A percentile compares a stretch with the other conserved stretches of the same genome.
phyloP scores from a whole-genome alignment of 2,113 vertebrate genomes.

The Tragelaphus scriptus region DNA sequence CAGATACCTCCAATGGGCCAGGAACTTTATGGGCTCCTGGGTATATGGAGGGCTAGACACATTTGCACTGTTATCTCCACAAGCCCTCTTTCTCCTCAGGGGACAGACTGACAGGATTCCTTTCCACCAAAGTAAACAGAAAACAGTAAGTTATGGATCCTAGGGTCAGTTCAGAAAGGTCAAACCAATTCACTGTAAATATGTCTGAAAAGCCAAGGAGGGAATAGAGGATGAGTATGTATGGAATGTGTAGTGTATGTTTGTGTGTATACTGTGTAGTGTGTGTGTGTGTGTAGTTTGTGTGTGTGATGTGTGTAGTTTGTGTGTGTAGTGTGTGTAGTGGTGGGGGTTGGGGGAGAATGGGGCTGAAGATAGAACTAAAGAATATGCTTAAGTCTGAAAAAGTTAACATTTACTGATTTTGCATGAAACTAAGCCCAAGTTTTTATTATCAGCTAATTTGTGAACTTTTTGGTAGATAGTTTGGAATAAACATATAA shows the following conservation, averaged over 20 bases:
- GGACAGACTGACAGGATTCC: not conserved
- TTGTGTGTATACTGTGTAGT: not conserved
- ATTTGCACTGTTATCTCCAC: not conserved
- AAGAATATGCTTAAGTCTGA: not conserved
- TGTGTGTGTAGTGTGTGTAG: not conserved
- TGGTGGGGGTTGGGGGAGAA: not conserved
- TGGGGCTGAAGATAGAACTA: not conserved
- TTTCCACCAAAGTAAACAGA: not conserved
- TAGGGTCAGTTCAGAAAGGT: not conserved
- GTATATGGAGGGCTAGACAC: too few relatives aligned
- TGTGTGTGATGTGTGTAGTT: not conserved
- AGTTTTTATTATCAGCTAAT: not conserved
- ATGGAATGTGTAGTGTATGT: not conserved
- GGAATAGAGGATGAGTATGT: not conserved
- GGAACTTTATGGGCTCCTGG: too few relatives aligned
- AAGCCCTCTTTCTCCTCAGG: not conserved
- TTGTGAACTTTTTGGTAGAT: not conserved
- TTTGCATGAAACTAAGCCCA: not conserved
- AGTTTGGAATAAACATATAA: not conserved
- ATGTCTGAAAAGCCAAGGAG: not conserved
- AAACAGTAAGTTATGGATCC: not conserved
- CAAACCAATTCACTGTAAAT: not conserved
- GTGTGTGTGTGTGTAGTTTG: not conserved
- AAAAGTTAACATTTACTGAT: not conserved
- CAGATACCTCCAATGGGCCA: not conserved